A percentile compares a stretch with the other conserved stretches of the same genome.
Conservation (phyloP, 2,888 invertebrate species). For the Achlya flavicornis region DNA sequence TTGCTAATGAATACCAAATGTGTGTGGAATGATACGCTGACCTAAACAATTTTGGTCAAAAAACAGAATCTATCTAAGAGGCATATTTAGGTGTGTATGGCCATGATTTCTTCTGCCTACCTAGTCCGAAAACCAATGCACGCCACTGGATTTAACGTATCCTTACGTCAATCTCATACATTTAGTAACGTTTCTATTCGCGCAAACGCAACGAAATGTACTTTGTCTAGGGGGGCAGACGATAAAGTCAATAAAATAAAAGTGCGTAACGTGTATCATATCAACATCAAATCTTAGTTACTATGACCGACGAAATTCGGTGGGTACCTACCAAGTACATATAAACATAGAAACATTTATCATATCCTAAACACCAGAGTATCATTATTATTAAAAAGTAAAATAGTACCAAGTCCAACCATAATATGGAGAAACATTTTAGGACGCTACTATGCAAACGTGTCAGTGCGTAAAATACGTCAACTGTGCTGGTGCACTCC, state of each 20-base stretch:
- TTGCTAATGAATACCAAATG: too few relatives aligned
- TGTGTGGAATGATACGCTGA: too few relatives aligned
- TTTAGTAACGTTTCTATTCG: too few relatives aligned
- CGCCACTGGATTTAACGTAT: too few relatives aligned
- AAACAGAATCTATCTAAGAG: too few relatives aligned
- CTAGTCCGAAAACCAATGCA: too few relatives aligned
- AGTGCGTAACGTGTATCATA: not conserved
- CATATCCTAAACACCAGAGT: constrained; percentile 19
- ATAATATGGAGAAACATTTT: not conserved
- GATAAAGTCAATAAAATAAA: not conserved
- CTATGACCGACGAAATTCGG: not conserved
- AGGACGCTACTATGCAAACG: not conserved
- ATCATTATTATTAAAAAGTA: not conserved
- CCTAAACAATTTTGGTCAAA: too few relatives aligned
- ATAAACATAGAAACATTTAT: constrained; percentile 27
- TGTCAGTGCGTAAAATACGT: not conserved
- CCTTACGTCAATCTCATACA: too few relatives aligned
- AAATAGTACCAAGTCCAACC: not conserved
- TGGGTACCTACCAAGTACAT: not conserved
- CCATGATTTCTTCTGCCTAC: too few relatives aligned
- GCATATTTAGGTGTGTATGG: too few relatives aligned
- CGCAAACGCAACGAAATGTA: too few relatives aligned
- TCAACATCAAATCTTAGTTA: not conserved
- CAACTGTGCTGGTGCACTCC: not conserved
- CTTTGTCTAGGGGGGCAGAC: too few relatives aligned